Conservation (phyloP, 2,797 vertebrate species). For the Fratercula arctica region DNA sequence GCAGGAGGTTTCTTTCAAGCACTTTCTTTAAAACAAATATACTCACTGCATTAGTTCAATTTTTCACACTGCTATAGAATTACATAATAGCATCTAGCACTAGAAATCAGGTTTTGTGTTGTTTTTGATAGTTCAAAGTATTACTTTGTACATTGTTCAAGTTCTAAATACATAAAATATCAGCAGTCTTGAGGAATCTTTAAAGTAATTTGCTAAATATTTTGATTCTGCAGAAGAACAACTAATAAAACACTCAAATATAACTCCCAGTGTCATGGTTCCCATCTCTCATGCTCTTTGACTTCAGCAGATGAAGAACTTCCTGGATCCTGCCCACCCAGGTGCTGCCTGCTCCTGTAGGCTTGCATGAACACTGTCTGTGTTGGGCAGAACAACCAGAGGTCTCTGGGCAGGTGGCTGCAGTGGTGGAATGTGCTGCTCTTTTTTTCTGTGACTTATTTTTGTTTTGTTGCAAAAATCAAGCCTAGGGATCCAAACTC, state of each 20-base stretch:
- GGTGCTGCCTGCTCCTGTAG: neutral
- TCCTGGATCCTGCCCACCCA: neutral
- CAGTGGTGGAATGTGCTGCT: neutral
- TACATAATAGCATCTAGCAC: constrained; percentile 67
- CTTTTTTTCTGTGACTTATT: neutral
- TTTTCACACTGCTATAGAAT: constrained; percentile 67
- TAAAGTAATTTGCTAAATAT: constrained; percentile 78
- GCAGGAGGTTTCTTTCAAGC: constrained; percentile 66
- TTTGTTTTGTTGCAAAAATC: neutral
- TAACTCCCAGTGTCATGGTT: neutral
- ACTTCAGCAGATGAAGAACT: neutral
- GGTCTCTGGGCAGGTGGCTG: neutral
- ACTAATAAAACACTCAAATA: constrained; percentile 77
- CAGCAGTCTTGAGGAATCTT: constrained; percentile 73
- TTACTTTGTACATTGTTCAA: constrained; percentile 76
- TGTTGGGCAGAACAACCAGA: neutral
- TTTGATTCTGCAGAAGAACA: constrained; percentile 78
- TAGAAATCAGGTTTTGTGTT: constrained; percentile 61
- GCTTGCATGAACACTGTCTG: neutral
- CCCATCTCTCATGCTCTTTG: neutral
- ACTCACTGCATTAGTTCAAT: constrained; percentile 61
- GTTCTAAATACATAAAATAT: constrained; percentile 69
- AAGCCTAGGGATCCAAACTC: neutral
- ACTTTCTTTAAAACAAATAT: constrained; percentile 68
- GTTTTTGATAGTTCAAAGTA: constrained; percentile 69